phyloP scores from a whole-genome alignment of 2,113 vertebrate species.

The Pseudolaguvia tuberculata region DNA sequence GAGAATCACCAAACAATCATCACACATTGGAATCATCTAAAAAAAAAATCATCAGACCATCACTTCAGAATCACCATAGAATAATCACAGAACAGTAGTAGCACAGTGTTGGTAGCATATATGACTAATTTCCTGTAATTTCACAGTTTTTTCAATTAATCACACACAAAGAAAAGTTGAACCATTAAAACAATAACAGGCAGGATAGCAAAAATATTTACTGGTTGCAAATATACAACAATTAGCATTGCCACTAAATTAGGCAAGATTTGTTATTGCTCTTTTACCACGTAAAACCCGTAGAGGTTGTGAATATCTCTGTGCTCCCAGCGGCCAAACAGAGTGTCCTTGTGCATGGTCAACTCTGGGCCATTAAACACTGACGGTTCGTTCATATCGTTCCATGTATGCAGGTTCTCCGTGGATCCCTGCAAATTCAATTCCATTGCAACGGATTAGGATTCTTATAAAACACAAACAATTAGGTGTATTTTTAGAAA shows the following conservation, averaged over 20 bases:
- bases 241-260: too few relatives aligned
- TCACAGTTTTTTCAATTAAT: too few relatives aligned
- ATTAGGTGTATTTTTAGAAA: background rate
- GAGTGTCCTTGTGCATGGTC: slow-evolving; percentile 87
- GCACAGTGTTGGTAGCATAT: too few relatives aligned
- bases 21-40: too few relatives aligned
- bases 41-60: too few relatives aligned
- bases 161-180: too few relatives aligned
- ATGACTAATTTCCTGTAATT: too few relatives aligned
- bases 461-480: background rate
- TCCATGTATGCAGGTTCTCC: slow-evolving; percentile 83
- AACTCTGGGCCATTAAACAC: slow-evolving; percentile 91
- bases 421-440: slow-evolving; percentile 69
- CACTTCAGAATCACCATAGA: too few relatives aligned
- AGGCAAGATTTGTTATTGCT: too few relatives aligned
- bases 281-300: slow-evolving; percentile 83
- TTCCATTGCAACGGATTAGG: background rate
- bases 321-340: slow-evolving; percentile 82
- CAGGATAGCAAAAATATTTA: background rate
- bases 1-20: too few relatives aligned
- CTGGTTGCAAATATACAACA: too few relatives aligned
- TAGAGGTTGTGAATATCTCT: slow-evolving; percentile 87
- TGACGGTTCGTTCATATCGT: slow-evolving; percentile 91
- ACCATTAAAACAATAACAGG: background rate
- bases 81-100: background rate